These are phyloP conservation scores for Poecilobothrus nobilitatus DNA, from an alignment of 2,888 invertebrate species.

Conservation along the genomic window DNA sequence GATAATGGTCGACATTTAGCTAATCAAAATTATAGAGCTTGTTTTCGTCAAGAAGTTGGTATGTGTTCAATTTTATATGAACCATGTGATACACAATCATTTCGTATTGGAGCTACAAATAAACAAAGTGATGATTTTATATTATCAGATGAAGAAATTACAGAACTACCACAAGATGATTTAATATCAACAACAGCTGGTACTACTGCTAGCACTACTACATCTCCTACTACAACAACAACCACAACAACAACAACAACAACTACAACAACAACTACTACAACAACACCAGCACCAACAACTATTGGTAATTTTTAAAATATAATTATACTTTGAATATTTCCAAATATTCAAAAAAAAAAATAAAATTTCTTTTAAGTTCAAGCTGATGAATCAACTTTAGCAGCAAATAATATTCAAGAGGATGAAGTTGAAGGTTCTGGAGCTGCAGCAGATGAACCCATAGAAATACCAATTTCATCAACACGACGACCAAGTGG, in stretches of 20 bases:
- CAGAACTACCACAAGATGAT: not conserved
- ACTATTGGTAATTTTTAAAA: slow-evolving; percentile 13
- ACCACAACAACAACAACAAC: slow-evolving; percentile 16
- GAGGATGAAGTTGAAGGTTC: slow-evolving; percentile 50
- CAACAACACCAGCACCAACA: slow-evolving; percentile 20
- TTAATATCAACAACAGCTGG: not conserved
- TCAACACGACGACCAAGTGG: slow-evolving; percentile 30
- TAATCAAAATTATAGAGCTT: slow-evolving; percentile 67
- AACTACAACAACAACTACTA: slow-evolving; percentile 23
- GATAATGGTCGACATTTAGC: slow-evolving; percentile 74
- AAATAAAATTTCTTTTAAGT: not conserved
- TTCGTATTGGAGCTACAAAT: slow-evolving; percentile 54
- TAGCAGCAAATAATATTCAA: slow-evolving; percentile 9
- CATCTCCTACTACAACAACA: not conserved
- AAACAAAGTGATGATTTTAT: not conserved
- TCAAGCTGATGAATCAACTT: slow-evolving; percentile 15
- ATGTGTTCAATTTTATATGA: slow-evolving; percentile 69
- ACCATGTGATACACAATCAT: slow-evolving; percentile 67
- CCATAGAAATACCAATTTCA: slow-evolving; percentile 19
- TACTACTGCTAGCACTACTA: not conserved
- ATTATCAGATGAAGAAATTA: not conserved
- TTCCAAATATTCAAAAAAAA: too few relatives aligned
- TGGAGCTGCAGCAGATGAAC: slow-evolving; percentile 41
- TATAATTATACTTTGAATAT: too few relatives aligned
- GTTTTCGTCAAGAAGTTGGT: slow-evolving; percentile 59